Percentiles rank a stretch among this genome's conserved stretches.
Evolutionary conservation across 2,113 vertebrate species (phyloP).

Genomic region (Furnarius figulus): DNA sequence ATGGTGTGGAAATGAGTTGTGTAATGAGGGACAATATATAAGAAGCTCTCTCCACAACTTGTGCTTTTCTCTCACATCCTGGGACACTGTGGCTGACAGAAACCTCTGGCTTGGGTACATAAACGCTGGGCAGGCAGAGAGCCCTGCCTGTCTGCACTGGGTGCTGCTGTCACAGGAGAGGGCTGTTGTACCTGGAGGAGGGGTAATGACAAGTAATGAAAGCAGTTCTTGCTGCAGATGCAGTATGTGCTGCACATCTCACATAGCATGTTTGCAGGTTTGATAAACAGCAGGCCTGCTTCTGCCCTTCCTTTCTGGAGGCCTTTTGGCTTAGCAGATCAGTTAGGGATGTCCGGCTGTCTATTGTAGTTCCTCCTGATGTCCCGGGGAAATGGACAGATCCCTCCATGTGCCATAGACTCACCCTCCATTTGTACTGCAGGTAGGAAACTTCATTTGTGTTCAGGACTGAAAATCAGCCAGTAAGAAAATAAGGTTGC

Average conservation of each 20-base stretch:
- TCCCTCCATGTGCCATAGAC: neutral
- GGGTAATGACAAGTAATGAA: neutral
- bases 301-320: neutral
- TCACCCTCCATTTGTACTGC: neutral
- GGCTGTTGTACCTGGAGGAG: neutral
- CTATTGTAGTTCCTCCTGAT: neutral
- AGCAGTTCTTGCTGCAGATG: neutral
- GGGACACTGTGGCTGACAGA: fast-evolving
- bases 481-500: neutral
- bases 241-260: neutral
- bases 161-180: neutral
- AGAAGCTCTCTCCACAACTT: neutral
- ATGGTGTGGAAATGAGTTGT: slow-evolving; percentile 24
- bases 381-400: neutral
- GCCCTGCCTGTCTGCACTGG: neutral
- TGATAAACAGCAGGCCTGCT: neutral
- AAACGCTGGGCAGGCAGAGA: neutral
- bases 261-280: neutral
- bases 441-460: slow-evolving; percentile 4
- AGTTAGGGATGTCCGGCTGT: neutral
- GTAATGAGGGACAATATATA: neutral
- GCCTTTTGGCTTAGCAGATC: neutral
- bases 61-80: neutral
- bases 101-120: neutral
- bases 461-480: neutral